Evolutionary conservation across 1,140 invertebrate genomes (phyloP).

Genomic region (Sipha flava): DNA sequence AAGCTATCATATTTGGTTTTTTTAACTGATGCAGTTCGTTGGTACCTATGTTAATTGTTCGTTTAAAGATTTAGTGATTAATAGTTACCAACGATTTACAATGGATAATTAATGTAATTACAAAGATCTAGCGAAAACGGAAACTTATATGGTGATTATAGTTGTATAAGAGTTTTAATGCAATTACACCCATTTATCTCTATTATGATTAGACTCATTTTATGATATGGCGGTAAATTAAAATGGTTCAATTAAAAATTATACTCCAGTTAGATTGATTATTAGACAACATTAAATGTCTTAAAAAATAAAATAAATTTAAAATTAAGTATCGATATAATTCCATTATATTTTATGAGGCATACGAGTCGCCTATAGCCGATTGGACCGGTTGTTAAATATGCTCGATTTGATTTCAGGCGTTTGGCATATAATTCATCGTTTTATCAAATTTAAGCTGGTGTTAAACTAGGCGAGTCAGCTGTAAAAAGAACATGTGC

Average conservation of each 20-base stretch:
- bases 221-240: no score
- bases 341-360: not conserved
- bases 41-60: constrained; percentile 45
- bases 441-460: not conserved
- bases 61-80: no score
- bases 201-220: no score
- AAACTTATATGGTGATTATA: no score
- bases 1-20: constrained; percentile 43
- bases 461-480: not conserved
- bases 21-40: constrained; percentile 47
- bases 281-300: no score
- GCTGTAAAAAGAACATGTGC: not conserved
- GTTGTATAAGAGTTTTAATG: no score
- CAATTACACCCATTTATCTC: no score
- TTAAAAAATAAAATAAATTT: not conserved
- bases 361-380: not conserved
- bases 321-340: not conserved
- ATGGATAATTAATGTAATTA: no score
- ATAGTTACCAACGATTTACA: no score
- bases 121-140: not conserved
- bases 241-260: no score
- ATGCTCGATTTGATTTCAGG: not conserved
- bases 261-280: no score
- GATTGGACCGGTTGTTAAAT: not conserved
- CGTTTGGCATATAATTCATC: not conserved